Base-by-base conservation (phyloP, 1,140 invertebrate species). In the Halotydeus destructor region DNA sequence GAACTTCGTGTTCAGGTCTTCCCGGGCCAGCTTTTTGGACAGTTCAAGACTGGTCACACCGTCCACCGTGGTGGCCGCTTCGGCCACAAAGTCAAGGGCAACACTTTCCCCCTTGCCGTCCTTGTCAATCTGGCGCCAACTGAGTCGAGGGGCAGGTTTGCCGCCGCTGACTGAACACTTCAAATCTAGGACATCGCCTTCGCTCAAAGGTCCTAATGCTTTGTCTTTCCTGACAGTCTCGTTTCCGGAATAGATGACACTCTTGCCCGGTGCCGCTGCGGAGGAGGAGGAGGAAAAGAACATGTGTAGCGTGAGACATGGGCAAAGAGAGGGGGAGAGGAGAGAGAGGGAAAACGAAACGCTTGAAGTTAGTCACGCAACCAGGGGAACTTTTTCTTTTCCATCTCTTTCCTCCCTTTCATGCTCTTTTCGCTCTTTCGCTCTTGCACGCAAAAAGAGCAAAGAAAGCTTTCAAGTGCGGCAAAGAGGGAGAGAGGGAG, bases 1-100 rank as follows among this genome's bases (percentile, higher is more conserved):
- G 52, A 81, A 73, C 43, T 69, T 69, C 9, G 74, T 69, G 1
- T 69, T 71, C 46, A 86, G 60, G 63, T 86, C 80, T 26, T 70
- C 71, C 24, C 81, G 68, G 18, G 73, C 70, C 37, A 85, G 63
- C 32, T 41, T 68, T 69, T 49, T 83, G 58, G 39, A 69, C 63
- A 47, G 78, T 56, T 48, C 65, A 65, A 42, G 72, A 5, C 16
- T 73, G 26, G 63, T 69, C 35, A 69, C 70, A 4, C 65, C 69
- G 12, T 52, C 49, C 31, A 49, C 37, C n/a, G 8, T 11, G n/a
- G n/a, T 32, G 22, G 23, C 19, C 9, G 32, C 11, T 31, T 35
- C 23, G 18, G 21, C 8, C 3, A 14, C 25, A 30, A 28, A 32
- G 36, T 44, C 45, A 18, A 34, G 26, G 24, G 35, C 32, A 18